Evolutionary conservation across 1,140 invertebrate genomes (phyloP), one percentile per base, ranked within the genome.

Genomic region (Ceratina japonica): DNA sequence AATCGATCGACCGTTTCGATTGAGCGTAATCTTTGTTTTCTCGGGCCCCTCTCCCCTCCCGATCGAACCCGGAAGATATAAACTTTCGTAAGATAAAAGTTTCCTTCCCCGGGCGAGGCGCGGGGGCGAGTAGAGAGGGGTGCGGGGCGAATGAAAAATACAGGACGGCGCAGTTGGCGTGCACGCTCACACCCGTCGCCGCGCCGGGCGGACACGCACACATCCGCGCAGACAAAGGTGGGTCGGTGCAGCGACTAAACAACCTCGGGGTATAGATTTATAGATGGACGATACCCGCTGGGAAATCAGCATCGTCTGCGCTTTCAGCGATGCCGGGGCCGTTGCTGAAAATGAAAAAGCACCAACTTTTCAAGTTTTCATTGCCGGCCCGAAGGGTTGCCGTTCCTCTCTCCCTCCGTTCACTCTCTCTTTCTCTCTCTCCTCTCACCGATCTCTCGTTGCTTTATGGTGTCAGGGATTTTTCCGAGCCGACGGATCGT

Each of bases 281-380:
- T 88, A 88, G 87, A 89, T 81, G 86, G 65, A 78, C 79, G 82
- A 83, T 84, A 88, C 65, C 86, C 88, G 75, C 27, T 82, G 87
- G 87, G 87, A 89, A 89, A 89, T 89, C 87, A 87, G 79, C 85
- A 84, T 87, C 79, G 75, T 83, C 82, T 66, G 75, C 63, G 81
- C 85, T 87, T 84, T 87, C 86, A 83, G 62, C 80, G 72, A 73
- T 64, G 62, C 65, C 68, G 63, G 44, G 5, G 64, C 68, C 63
- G 65, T 65, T 49, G 58, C 61, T 71, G 54, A 72, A 74, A 84
- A 82, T 77, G 73, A 81, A 86, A 79, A 79, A 87, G 70, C 74
- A 61, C 73, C 24, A 77, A 81, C 68, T 80, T 86, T 86, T 84
- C 82, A 84, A 87, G 79, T 87, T 87, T 84, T 87, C 85, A 86